Base-by-base conservation (phyloP, 2,888 invertebrate genomes). In the Apamea monoglypha region DNA sequence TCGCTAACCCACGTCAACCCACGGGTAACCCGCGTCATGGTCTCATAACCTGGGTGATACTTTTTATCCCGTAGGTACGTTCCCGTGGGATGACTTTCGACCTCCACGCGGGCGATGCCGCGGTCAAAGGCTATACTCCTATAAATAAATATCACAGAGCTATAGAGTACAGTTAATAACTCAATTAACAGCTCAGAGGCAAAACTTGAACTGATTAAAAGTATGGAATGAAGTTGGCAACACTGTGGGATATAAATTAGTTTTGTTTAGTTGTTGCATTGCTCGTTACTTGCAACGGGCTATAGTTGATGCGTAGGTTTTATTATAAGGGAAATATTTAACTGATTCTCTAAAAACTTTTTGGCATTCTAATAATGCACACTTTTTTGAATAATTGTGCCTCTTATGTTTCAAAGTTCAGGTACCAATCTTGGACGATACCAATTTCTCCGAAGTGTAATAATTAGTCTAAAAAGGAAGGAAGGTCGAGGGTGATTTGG, bases 171-270 rank as follows among this genome's bases (percentile, higher is more conserved):
- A 36, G n/a, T 47, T 44, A 18, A 29, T 53, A 85, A 85, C 85
- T 85, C 68, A 77, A 85, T 81, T 75, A 85, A 82, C 50, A 36
- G 16, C 21, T 73, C 74, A 44, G 76, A 77, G 59, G 61, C 68
- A 67, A 64, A 85, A 87, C 80, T 80, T 76, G 67, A 80, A 86
- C 74, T 77, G 82, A 86, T 89, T 88, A 83, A 83, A 89, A 89
- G 81, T 86, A 68, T 78, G 83, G 53, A 69, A 83, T 88, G 74
- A 82, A 82, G 84, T 80, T 81, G 82, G 76, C 72, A 84, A 50
- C 78, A 75, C 76, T 67, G 72, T 44, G 73, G 69, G 79, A 85
- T 78, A 88, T 83, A 83, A 89, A 87, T 89, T 84, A 85, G 89
- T 86, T 89, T 82, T 63, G 83, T 80, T 82, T 71, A 83, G 69